Conservation (phyloP, 1,140 invertebrate genomes). For the Hormaphis cornu region DNA sequence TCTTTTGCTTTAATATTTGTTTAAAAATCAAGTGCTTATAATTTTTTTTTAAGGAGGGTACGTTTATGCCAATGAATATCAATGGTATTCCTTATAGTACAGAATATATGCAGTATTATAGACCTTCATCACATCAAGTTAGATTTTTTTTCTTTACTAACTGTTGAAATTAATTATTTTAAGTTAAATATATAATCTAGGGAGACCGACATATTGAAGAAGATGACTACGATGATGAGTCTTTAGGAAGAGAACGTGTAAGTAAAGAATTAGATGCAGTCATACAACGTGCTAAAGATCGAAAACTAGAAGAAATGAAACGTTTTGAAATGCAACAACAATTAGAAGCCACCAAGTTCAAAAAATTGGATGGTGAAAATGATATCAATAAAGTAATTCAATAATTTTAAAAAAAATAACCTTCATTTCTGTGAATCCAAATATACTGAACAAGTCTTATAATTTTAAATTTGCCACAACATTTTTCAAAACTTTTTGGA, state of each 20-base stretch:
- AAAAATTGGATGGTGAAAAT: slow-evolving; percentile 34
- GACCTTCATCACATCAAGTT: neutral
- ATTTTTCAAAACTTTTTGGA: too few relatives aligned
- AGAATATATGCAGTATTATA: slow-evolving; percentile 6
- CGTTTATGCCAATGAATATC: neutral
- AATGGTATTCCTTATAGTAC: slow-evolving; percentile 10
- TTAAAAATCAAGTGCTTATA: neutral
- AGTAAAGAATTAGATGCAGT: slow-evolving; percentile 58
- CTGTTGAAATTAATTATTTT: neutral
- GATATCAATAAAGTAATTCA: slow-evolving; percentile 23
- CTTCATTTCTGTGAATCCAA: too few relatives aligned
- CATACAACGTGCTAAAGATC: slow-evolving; percentile 62
- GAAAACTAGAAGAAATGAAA: slow-evolving; percentile 73
- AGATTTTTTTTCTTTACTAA: slow-evolving; percentile 16
- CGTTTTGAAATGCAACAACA: slow-evolving; percentile 53
- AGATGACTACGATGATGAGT: slow-evolving; percentile 69
- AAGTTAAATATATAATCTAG: neutral
- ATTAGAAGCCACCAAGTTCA: slow-evolving; percentile 42
- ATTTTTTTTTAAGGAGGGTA: neutral
- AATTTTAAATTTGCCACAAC: too few relatives aligned
- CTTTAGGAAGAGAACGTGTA: slow-evolving; percentile 56
- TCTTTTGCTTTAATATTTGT: neutral
- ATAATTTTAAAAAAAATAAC: too few relatives aligned
- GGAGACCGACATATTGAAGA: slow-evolving; percentile 37
- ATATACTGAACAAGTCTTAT: too few relatives aligned